Base-by-base conservation (phyloP, 2,113 vertebrate species). In the Nymphicus hollandicus region DNA sequence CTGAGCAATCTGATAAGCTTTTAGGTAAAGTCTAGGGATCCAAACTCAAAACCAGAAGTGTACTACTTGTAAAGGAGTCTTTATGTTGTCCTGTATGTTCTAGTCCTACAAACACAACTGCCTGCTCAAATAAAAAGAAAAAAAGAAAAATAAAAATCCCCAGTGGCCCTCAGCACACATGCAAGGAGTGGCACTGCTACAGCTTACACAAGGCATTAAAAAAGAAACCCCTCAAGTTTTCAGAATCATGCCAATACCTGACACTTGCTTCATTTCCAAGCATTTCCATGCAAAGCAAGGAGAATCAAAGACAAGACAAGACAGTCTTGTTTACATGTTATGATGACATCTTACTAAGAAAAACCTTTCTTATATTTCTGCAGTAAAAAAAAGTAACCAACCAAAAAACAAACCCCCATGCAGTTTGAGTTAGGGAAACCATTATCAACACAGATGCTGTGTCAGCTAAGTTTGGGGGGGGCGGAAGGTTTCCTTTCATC, bases 1-100 rank as follows among this genome's bases (percentile, higher is more conserved):
- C 41, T 86, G 69, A 93, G 81, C 81, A 69, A 96, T 81, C 83
- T 88, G 93, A 95, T 92, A 88, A 91, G 69, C 63, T 94, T 71
- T 84, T 46, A 70, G 49, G 64, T 63, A 83, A 96, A 93, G 72
- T 50, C 37, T 83, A 86, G 39, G 46, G 47, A 91, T 84, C 52
- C 64, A 78, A 83, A 88, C 47, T 55, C 46, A 81, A 76, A 76
- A 90, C 49, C 25, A 94, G 72, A 86, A 68, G 16, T 11, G 7
- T 15, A 43, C 20, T 58, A 15, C 44, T 83, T 92, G 76, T 64
- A 70, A 86, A 93, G 1, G 3, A 90, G 39, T 19, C 52, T 92
- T 84, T 82, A 61, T 39, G 23, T 44, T 77, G 22, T 52, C 43
- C 12, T 70, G 23, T 44, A 58, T 78, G 43, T 63, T 88, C 37